A percentile compares a stretch with the other conserved stretches of the same genome.
Evolutionary conservation across 2,113 vertebrate genomes (phyloP).

Genomic region (Mixornis gularis): DNA sequence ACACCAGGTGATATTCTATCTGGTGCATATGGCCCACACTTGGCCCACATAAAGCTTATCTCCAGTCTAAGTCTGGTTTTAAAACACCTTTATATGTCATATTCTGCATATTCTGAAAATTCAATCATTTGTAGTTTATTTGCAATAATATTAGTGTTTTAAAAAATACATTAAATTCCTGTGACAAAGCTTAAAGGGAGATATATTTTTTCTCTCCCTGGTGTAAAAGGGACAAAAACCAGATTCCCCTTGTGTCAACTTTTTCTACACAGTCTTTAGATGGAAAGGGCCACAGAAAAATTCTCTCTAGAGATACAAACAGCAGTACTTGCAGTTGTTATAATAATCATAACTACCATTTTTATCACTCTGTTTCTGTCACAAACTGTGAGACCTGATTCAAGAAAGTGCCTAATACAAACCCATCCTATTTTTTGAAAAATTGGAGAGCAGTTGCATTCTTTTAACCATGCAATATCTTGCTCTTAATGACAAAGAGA

Average conservation of each 20-base stretch:
- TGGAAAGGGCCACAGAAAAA: background rate
- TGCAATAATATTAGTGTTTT: background rate
- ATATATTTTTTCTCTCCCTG: background rate
- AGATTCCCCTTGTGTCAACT: background rate
- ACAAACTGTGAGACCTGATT: background rate
- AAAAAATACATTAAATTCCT: background rate
- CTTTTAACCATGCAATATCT: background rate
- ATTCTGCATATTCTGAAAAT: background rate
- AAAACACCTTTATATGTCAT: background rate
- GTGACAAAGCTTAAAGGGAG: background rate
- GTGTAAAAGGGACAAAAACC: background rate
- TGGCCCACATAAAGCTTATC: background rate
- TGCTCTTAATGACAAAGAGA: background rate
- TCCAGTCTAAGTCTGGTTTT: background rate
- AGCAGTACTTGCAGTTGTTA: background rate
- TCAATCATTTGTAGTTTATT: background rate
- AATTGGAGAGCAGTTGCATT: background rate
- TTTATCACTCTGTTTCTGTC: background rate
- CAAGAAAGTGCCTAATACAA: background rate
- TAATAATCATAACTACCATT: background rate
- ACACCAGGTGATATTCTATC: accelerated
- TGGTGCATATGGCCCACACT: background rate
- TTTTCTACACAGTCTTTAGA: background rate
- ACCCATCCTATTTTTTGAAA: accelerated
- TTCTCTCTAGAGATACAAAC: background rate